A percentile compares a stretch with the other conserved stretches of the same genome.
These are phyloP conservation scores for Pseudopleuronectes americanus DNA, from an alignment of 2,797 vertebrate genomes.

Conservation along the genomic window DNA sequence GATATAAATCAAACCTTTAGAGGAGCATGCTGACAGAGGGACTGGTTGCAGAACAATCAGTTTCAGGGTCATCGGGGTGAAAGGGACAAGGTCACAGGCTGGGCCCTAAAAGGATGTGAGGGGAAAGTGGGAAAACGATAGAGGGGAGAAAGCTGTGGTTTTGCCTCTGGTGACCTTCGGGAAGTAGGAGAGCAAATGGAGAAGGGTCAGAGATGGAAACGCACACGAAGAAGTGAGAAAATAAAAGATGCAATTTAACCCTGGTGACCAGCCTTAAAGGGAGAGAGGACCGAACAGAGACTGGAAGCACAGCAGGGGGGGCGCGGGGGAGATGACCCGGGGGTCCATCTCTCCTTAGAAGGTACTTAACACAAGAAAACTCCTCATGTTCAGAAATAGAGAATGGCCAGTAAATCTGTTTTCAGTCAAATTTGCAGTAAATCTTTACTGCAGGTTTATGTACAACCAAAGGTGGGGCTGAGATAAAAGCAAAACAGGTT, in stretches of 20 bases:
- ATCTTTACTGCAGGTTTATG: conserved; percentile 44
- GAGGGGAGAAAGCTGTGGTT: conserved; percentile 4
- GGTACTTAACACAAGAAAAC: conserved; percentile 53
- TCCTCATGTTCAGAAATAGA: conserved; percentile 28
- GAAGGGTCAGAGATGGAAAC: conserved; percentile 12
- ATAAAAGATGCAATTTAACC: conserved; percentile 43
- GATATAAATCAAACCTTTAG: conserved; percentile 67
- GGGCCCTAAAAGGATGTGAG: conserved; percentile 41
- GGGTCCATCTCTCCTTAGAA: conserved; percentile 41
- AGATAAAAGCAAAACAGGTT: conserved; percentile 11
- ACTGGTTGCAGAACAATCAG: conserved; percentile 58
- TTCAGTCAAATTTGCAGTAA: conserved; percentile 59
- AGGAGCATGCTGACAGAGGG: conserved; percentile 48
- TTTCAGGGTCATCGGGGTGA: conserved; percentile 51
- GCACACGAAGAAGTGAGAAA: conserved; percentile 14
- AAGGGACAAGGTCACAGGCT: conserved; percentile 53
- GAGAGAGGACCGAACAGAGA: conserved; percentile 17
- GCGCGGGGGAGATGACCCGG: conserved; percentile 28
- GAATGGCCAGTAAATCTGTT: conserved; percentile 50
- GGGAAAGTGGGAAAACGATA: conserved; percentile 24
- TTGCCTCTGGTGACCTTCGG: neutral
- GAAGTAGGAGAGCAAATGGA: neutral
- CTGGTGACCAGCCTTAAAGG: conserved; percentile 25
- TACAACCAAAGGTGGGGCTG: neutral
- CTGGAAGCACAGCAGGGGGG: conserved; percentile 23